Base-by-base conservation (phyloP, 2,113 vertebrate species). In the Pelobates fuscus region DNA sequence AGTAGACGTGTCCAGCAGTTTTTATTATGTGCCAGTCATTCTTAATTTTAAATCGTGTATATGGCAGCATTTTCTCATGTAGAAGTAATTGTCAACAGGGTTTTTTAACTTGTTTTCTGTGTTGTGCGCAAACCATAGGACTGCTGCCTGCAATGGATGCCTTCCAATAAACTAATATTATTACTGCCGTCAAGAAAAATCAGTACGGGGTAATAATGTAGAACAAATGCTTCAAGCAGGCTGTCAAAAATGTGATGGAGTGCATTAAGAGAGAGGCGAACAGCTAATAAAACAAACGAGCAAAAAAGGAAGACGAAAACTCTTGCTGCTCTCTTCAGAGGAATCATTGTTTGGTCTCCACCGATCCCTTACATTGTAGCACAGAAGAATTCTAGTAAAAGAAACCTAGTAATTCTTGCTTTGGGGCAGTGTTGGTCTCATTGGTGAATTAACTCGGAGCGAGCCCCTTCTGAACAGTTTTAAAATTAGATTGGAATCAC, bases 151-250 rank as follows among this genome's bases (percentile, higher is more conserved):
- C 52, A 64, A 75, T 67, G 37, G 46, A 65, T 73, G 52, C 63
- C 21, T 67, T 67, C 54, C 71, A 44, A 75, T 67, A 75, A 67
- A 67, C 52, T 66, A 67, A 75, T 75, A 26, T 75, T 67, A 67
- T 75, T 75, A 67, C 54, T 59, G 63, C 63, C 30, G 37, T 59
- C 63, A 59, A 59, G 54, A 46, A 67, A 63, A 46, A 67, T 59
- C 24, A 49, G 52, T 11, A 23, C 49, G 20, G 63, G 46, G 72
- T 75, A 75, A 75, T 75, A 75, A 67, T 60, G 63, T 75, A 54
- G 72, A 75, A 75, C 63, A 67, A 67, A 67, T 60, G 63, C 71
- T 75, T 30, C n/a, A 60, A 59, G 52, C 72, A 49, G 24, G 27
- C 14, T 59, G 54, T 67, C 72, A 67, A 8, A 73, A 46, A 67